A percentile compares a stretch with the other conserved stretches of the same genome.
phyloP scores from a whole-genome alignment of 2,888 invertebrate species.

The Leistus spinibarbis region DNA sequence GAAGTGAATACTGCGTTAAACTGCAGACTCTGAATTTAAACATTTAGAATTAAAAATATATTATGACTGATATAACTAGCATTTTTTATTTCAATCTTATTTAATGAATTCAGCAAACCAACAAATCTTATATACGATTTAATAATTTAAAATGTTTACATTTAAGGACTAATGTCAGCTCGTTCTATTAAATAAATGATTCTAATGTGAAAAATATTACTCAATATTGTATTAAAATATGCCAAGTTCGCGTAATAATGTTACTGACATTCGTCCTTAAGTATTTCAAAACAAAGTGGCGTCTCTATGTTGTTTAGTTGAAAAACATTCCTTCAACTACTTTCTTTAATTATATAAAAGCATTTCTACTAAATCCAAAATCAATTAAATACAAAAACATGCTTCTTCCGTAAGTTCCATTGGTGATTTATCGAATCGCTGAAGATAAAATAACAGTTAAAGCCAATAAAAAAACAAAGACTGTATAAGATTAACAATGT shows the following conservation, averaged over 20 bases:
- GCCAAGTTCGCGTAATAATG: too few species aligned
- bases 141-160: too few species aligned
- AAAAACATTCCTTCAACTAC: background rate
- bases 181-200: too few species aligned
- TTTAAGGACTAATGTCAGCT: too few species aligned
- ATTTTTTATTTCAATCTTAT: background rate
- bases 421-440: background rate
- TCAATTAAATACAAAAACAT: background rate
- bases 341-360: background rate
- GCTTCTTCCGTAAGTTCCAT: background rate
- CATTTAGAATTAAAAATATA: constrained; percentile 3
- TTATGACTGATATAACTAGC: constrained; percentile 2
- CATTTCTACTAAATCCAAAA: background rate
- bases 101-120: background rate
- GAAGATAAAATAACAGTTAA: background rate
- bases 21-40: background rate
- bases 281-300: background rate
- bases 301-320: background rate
- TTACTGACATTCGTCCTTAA: too few species aligned
- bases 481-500: background rate
- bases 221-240: too few species aligned
- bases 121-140: background rate
- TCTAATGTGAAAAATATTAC: too few species aligned
- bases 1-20: constrained; percentile 15
- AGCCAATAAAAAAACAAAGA: background rate